Evolutionary conservation across 2,888 invertebrate species (phyloP), one percentile per base, ranked within the genome.

Genomic region (Dynastes maya): DNA sequence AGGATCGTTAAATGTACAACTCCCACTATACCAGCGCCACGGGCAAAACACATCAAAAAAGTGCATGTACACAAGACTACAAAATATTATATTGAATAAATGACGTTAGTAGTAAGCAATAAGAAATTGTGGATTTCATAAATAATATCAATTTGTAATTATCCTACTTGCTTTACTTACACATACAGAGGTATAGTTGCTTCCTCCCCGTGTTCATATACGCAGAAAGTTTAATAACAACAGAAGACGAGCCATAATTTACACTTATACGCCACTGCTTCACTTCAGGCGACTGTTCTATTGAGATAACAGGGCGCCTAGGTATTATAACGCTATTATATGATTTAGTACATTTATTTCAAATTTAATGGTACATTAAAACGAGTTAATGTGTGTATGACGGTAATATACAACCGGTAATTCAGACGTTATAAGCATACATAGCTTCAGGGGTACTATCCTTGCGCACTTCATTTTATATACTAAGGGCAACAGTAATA

Each of bases 321-420:
- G 32, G 71, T 71, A 37, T 71, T 71, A 71, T 71, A 71, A 55
- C 55, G 71, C 13, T 71, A 37, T 71, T 71, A 71, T 9, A 53
- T 71, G 77, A 77, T 71, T 71, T 71, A 71, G n/a, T 51, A 64
- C 77, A 71, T 77, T 77, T 71, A 77, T 77, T 77, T 71, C 77
- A 71, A 71, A 71, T 71, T 71, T 77, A 77, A 77, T 77, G 64
- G 77, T 51, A 63, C 77, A 63, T 71, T 77, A 71, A 71, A 32
- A n/a, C 71, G 55, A 29, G 71, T 71, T 32, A 55, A 71, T 71
- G 71, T 71, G 71, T n/a, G 55, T 32, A 37, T n/a, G 13, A 55
- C 16, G 71, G 55, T 32, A 37, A 71, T 71, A 55, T 71, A 71
- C 71, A 55, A 32, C 16, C 32, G 16, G n/a, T 55, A 71, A 71